Evolutionary conservation across 2,797 vertebrate genomes (phyloP).

Genomic region (Falco columbarius): DNA sequence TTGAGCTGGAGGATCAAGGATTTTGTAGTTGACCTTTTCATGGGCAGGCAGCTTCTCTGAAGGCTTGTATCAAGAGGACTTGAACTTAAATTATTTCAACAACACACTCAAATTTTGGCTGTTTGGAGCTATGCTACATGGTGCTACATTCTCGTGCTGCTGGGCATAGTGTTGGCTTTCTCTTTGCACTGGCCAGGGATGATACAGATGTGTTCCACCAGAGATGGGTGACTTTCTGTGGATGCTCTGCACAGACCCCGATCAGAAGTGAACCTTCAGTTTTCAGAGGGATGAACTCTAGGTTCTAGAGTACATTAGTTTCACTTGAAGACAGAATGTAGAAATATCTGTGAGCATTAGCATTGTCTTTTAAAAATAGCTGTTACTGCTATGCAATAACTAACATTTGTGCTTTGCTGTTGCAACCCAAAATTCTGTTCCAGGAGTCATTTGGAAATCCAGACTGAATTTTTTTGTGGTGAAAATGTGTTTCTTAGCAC

Average conservation of each 20-base stretch:
- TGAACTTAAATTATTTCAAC: background rate
- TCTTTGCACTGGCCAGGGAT: background rate
- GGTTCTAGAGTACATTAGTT: background rate
- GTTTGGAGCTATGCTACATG: background rate
- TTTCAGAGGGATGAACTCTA: background rate
- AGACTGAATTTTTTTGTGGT: background rate
- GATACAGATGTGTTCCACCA: background rate
- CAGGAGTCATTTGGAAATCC: background rate
- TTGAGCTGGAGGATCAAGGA: background rate
- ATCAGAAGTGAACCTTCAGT: background rate
- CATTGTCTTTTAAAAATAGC: background rate
- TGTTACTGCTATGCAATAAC: background rate
- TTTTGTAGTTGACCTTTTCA: background rate
- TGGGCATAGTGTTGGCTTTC: background rate
- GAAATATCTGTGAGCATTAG: background rate
- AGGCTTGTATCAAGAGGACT: background rate
- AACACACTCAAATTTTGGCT: background rate
- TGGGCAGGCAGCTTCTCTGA: background rate
- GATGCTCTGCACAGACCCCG: background rate
- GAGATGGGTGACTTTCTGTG: background rate
- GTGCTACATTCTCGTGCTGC: background rate
- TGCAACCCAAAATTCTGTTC: background rate
- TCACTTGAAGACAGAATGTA: background rate
- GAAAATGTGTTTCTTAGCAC: background rate
- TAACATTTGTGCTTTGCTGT: background rate